Percentiles rank a stretch among this genome's conserved stretches.
Conservation (phyloP, 2,113 vertebrate species). For the Xyliphius kryptos region DNA sequence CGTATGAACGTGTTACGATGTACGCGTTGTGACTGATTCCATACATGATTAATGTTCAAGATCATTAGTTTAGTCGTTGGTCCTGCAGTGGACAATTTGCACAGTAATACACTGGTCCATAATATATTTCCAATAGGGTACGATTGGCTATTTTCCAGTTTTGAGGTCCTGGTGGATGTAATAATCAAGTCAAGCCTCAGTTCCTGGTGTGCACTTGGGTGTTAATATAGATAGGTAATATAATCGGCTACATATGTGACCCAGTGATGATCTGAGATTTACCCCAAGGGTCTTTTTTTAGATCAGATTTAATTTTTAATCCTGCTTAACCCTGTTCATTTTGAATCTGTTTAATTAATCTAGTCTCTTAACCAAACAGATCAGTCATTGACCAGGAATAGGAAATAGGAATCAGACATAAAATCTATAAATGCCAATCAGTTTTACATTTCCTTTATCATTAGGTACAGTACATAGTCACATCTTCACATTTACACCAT, state of each 20-base stretch:
- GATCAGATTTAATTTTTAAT: background rate
- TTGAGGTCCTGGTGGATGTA: background rate
- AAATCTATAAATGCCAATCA: background rate
- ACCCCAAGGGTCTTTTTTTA: background rate
- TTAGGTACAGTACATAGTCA: background rate
- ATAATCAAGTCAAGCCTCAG: background rate
- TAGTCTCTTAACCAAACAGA: background rate
- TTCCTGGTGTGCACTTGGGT: background rate
- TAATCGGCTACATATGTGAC: background rate
- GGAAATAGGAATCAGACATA: background rate
- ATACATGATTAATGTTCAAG: conserved; percentile 2
- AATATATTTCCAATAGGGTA: background rate
- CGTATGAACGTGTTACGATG: too few species aligned
- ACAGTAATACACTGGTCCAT: background rate
- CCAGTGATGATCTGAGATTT: background rate
- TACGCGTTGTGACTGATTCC: too few species aligned
- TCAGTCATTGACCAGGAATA: background rate
- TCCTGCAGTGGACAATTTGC: conserved; percentile 17
- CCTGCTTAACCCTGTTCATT: background rate
- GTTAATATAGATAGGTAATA: background rate
- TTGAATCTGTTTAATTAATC: background rate
- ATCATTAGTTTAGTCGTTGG: background rate
- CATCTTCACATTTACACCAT: background rate
- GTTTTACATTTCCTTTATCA: background rate
- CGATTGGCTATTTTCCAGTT: background rate